Evolutionary conservation across 2,888 invertebrate genomes (phyloP), one percentile per base, ranked within the genome.

Genomic region (Temnothorax rugatulus): DNA sequence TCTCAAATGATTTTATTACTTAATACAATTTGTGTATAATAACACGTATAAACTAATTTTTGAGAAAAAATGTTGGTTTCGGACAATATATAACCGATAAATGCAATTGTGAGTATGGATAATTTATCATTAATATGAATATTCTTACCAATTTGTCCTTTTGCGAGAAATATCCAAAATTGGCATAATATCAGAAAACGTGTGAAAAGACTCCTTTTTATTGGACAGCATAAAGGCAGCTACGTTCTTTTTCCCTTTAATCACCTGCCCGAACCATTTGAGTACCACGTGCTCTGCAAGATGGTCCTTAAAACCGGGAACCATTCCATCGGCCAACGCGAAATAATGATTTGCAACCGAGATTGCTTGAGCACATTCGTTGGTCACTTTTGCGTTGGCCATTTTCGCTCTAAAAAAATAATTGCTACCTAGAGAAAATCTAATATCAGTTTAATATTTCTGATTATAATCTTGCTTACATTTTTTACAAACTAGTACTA

Each of bases 251-350:
- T 95, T 96, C 0, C 96, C 96, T 91, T 95, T 96, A 9, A 97
- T 95, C 15, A 96, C 96, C 76, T 96, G 95, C 0, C 97, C 97
- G 92, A 97, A 97, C 96, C 97, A 97, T 92, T 97, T 96, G 2
- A 97, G 93, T 1, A 95, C 93, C 1, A 96, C 95, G 91, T 96
- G 95, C 85, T 96, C 95, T 25, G 96, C 95, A 38, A 96, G 90
- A 89, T 96, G 95, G 44, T 95, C 90, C 9, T 95, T 94, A 1
- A 96, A 89, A 84, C 95, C 96, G 63, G 95, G 94, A 18, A 95
- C 93, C 63, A 96, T 95, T 92, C 95, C 94, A 85, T 96, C 96
- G 81, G 95, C 94, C 94, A 96, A 82, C 34, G 93, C 94, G 88
- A 95, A 95, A 87, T 95, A 96, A 95, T 95, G 95, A 59, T 94